Conservation (phyloP, 2,888 invertebrate species). For the Mythimna loreyi region DNA sequence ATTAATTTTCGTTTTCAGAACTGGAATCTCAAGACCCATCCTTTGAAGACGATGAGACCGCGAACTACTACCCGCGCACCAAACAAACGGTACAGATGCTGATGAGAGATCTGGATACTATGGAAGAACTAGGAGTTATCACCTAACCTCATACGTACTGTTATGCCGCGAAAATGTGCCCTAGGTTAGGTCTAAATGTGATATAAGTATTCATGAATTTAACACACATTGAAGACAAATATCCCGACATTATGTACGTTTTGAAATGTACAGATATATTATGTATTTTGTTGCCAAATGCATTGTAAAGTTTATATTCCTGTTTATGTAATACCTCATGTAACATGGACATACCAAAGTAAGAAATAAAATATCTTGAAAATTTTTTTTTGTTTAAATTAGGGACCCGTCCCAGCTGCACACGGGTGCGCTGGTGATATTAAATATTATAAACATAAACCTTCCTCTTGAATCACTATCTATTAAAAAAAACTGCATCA, state of each 20-base stretch:
- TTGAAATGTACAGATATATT: not conserved
- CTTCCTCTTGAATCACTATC: no score
- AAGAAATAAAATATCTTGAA: constrained; percentile 29
- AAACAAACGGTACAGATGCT: constrained; percentile 94
- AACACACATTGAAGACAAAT: not conserved
- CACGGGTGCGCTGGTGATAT: no score
- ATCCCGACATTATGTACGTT: not conserved
- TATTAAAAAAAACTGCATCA: no score
- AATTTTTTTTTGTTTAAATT: not conserved
- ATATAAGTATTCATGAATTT: constrained; percentile 24
- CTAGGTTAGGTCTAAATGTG: constrained; percentile 34
- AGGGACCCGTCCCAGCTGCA: no score
- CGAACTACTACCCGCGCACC: constrained; percentile 92
- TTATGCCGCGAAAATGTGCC: constrained; percentile 2
- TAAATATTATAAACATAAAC: no score
- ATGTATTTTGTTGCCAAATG: not conserved
- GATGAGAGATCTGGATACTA: constrained; percentile 93
- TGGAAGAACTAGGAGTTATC: constrained; percentile 92
- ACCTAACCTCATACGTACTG: constrained; percentile 70
- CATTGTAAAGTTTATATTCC: constrained; percentile 9
- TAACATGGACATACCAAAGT: constrained; percentile 35
- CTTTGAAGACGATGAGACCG: constrained; percentile 90
- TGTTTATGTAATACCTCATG: constrained; percentile 13
- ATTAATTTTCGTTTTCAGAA: constrained; percentile 77
- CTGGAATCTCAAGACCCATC: constrained; percentile 92